phyloP scores from a whole-genome alignment of 2,113 vertebrate genomes.

The Poeciliopsis retropinna region DNA sequence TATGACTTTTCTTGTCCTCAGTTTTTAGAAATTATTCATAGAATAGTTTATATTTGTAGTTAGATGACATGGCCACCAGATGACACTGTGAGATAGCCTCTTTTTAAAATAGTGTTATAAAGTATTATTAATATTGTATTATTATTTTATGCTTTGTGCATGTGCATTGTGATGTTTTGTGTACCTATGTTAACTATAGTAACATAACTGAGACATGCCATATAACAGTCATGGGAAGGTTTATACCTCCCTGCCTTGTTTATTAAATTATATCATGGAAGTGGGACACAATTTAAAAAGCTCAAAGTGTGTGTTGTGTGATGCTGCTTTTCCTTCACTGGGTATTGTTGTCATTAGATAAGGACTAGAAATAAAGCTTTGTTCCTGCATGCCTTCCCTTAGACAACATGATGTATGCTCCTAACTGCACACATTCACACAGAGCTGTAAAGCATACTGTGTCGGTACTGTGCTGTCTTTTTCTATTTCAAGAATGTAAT shows the following conservation, averaged over 20 bases:
- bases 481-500: background rate
- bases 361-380: background rate
- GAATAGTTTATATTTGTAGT: conserved; percentile 80
- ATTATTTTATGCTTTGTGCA: background rate
- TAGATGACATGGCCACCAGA: conserved; percentile 91
- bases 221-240: background rate
- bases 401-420: background rate
- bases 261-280: background rate
- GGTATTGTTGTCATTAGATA: background rate
- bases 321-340: background rate
- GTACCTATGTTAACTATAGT: background rate
- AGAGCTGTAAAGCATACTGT: background rate
- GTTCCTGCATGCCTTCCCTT: background rate
- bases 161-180: background rate
- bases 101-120: conserved; percentile 70
- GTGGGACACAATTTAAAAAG: background rate
- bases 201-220: too few relatives aligned
- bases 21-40: background rate
- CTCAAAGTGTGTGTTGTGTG: background rate
- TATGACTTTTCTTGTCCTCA: background rate
- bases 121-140: background rate
- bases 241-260: background rate
- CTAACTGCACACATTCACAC: background rate
- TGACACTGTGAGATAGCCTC: conserved; percentile 94
- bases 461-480: background rate